A percentile compares a stretch with the other conserved stretches of the same genome.
Evolutionary conservation across 2,888 invertebrate species (phyloP).

Genomic region (Pseudanteris insignis): DNA sequence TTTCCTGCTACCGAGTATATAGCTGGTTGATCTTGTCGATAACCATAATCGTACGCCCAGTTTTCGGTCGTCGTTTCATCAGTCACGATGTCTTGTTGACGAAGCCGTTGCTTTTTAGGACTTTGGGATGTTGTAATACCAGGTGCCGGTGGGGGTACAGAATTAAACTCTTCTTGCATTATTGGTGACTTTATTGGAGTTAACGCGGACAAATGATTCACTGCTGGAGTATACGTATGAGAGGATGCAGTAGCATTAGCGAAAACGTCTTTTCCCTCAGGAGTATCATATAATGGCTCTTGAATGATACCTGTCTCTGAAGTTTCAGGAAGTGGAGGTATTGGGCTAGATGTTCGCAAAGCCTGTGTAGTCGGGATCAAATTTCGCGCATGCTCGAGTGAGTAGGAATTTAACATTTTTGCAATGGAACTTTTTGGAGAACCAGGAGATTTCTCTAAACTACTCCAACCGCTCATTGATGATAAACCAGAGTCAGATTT

Average conservation of each 20-base stretch:
- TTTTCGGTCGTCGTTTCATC: slow-evolving; percentile 57
- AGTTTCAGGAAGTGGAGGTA: slow-evolving; percentile 57
- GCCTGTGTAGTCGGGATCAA: slow-evolving; percentile 52
- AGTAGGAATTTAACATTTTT: slow-evolving; percentile 59
- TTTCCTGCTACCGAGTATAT: slow-evolving; percentile 80
- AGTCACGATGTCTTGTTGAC: slow-evolving; percentile 58
- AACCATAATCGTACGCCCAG: slow-evolving; percentile 65
- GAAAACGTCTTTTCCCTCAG: slow-evolving; percentile 60
- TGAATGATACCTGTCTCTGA: slow-evolving; percentile 50
- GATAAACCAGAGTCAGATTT: slow-evolving; percentile 89
- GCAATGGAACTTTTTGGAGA: slow-evolving; percentile 75
- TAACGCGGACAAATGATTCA: slow-evolving; percentile 69
- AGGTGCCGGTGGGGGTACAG: slow-evolving; percentile 69
- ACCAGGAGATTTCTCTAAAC: slow-evolving; percentile 84
- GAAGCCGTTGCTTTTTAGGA: slow-evolving; percentile 66
- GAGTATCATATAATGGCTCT: slow-evolving; percentile 62
- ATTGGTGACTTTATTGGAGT: slow-evolving; percentile 69
- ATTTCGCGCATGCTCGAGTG: slow-evolving; percentile 56
- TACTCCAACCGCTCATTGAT: slow-evolving; percentile 88
- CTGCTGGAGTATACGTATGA: slow-evolving; percentile 51
- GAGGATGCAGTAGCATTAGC: slow-evolving; percentile 49
- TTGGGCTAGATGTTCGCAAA: slow-evolving; percentile 54
- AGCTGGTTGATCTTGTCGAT: slow-evolving; percentile 71
- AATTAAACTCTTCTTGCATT: slow-evolving; percentile 66
- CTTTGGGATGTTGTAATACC: slow-evolving; percentile 65